Conservation (phyloP, 64 coral and sea anemone species). For the Montipora sp. region DNA sequence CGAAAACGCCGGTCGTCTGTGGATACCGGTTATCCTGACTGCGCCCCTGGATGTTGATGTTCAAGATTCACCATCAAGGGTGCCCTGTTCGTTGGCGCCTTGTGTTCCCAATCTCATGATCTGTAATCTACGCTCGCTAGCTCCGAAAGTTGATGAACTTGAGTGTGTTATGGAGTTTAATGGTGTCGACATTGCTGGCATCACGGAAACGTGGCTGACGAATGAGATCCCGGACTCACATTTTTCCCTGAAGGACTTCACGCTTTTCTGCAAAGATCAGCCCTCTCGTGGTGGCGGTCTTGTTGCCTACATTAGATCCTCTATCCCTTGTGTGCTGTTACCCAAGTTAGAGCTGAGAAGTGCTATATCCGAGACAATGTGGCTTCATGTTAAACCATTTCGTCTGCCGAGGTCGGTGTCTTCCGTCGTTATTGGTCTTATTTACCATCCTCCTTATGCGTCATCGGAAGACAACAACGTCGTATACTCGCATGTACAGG, state of each 20-base stretch:
- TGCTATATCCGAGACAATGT: slow-evolving; percentile 25
- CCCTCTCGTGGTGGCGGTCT: not conserved
- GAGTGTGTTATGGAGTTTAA: no score
- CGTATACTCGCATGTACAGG: slow-evolving; percentile 56
- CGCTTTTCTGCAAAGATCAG: not conserved
- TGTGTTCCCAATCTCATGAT: not conserved
- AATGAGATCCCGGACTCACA: not conserved
- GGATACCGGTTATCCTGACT: slow-evolving; percentile 5
- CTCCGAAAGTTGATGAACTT: not conserved
- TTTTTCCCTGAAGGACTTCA: not conserved
- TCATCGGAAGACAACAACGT: slow-evolving; percentile 49
- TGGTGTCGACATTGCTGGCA: not conserved
- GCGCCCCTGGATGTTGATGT: not conserved
- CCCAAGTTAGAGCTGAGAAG: not conserved
- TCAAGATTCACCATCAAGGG: not conserved
- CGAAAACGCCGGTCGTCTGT: no score
- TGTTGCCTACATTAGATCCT: not conserved
- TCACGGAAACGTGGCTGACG: not conserved
- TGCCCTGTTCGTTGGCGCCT: not conserved
- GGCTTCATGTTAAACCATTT: slow-evolving; percentile 51
- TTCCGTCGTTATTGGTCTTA: slow-evolving; percentile 37
- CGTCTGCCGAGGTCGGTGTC: slow-evolving; percentile 46
- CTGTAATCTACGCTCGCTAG: slow-evolving; percentile 4
- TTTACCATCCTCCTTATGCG: slow-evolving; percentile 45
- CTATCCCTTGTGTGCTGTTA: slow-evolving; percentile 10